Evolutionary conservation across 1,140 invertebrate genomes (phyloP), one percentile per base, ranked within the genome.

Genomic region (Liolophura sinensis): DNA sequence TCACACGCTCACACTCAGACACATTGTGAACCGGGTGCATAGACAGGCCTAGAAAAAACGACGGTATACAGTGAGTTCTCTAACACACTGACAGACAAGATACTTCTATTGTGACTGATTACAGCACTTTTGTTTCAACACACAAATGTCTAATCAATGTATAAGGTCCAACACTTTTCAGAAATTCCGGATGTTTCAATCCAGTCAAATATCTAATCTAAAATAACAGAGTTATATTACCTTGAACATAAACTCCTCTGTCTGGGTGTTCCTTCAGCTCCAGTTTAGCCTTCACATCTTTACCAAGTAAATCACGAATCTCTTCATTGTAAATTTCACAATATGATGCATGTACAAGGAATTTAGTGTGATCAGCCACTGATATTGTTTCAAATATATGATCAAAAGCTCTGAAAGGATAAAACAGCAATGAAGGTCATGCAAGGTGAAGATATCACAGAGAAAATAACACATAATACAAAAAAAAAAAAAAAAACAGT

Each of bases 261-360:
- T 92, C 92, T 0, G 91, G 87, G 74, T 91, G 88, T 84, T 95
- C 93, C 78, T 94, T 93, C 7, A 95, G 84, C 22, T 90, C 89
- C n/a, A 93, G 79, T 73, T 89, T 90, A 59, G 86, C 85, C 79
- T 90, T 90, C 15, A 79, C 80, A 75, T 91, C 88, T 51, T 88
- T 86, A 6, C 92, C 90, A 0, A 94, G 81, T 11, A 94, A 83
- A 82, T 94, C 93, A 54, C 91, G 84, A 64, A 95, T 90, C 78
- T 92, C 91, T 85, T 96, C 94, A 84, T 95, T 96, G 84, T 96
- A 96, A 55, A 96, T 96, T 84, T 97, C 95, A 51, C 97, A 87
- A 81, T 96, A 97, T 58, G 92, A 95, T n/a, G 94, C 90, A 62
- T 95, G 87, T 0, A 95, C 92, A 52, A 97, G 85, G 82, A 92